phyloP scores from a whole-genome alignment of 2,797 vertebrate genomes.

The Amblyopsis hoosieri region DNA sequence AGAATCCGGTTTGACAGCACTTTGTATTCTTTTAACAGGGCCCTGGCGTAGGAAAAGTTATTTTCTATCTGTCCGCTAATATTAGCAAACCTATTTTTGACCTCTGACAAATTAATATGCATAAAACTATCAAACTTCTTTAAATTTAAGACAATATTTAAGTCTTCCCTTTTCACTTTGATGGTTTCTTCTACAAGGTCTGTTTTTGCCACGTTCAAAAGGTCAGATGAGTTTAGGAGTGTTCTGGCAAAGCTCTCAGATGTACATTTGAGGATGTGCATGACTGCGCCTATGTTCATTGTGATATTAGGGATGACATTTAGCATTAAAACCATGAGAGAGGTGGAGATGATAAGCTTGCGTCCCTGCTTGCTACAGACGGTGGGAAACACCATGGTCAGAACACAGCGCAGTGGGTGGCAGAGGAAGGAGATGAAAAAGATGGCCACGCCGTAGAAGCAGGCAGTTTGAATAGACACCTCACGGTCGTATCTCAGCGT shows the following conservation, averaged over 20 bases:
- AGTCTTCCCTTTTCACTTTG: conserved; percentile 17
- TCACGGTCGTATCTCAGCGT: conserved; percentile 74
- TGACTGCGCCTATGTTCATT: conserved; percentile 76
- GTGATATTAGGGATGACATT: conserved; percentile 85
- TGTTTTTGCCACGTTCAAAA: conserved; percentile 66
- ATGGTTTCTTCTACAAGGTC: conserved; percentile 68
- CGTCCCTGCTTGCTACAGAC: conserved; percentile 87
- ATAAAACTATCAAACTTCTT: conserved; percentile 72
- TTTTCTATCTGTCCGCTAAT: conserved; percentile 77
- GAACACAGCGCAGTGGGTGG: conserved; percentile 87
- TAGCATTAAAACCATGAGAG: conserved; percentile 79
- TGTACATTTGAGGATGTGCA: conserved; percentile 84
- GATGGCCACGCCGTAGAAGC: conserved; percentile 69
- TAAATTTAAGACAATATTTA: conserved; percentile 55
- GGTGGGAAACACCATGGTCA: conserved; percentile 85
- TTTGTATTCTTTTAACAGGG: conserved; percentile 62
- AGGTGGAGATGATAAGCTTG: conserved; percentile 83
- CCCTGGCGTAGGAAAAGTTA: conserved; percentile 75
- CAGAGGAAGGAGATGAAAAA: conserved; percentile 78
- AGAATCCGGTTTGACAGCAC: conserved; percentile 75
- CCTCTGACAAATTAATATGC: conserved; percentile 71
- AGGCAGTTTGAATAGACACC: conserved; percentile 41
- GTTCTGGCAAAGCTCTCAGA: conserved; percentile 83
- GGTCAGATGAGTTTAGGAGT: conserved; percentile 82
- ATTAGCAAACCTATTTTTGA: conserved; percentile 67